phyloP scores from a whole-genome alignment of 2,113 vertebrate genomes.

The Vidua macroura region DNA sequence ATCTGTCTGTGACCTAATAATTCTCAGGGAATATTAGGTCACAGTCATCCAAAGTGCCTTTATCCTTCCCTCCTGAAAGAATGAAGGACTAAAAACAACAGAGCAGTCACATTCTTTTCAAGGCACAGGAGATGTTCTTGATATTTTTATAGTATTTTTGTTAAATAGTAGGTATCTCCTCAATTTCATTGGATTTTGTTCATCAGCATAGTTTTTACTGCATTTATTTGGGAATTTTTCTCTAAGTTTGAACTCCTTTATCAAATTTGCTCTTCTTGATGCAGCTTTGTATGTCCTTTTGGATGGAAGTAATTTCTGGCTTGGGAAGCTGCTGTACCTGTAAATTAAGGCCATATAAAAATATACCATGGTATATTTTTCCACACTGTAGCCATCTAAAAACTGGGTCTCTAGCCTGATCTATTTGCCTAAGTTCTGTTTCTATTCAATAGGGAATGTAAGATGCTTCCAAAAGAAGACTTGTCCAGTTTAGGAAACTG shows the following conservation, averaged over 20 bases:
- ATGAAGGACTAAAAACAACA: background rate
- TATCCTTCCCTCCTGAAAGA: background rate
- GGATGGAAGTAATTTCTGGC: background rate
- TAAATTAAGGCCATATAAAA: background rate
- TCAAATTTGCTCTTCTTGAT: background rate
- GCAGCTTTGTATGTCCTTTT: background rate
- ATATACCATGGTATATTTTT: background rate
- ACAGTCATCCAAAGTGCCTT: background rate
- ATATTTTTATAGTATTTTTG: background rate
- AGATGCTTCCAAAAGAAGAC: background rate
- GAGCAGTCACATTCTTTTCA: background rate
- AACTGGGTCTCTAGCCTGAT: background rate
- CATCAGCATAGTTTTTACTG: background rate
- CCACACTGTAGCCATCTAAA: background rate
- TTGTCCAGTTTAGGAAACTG: background rate
- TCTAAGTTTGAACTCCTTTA: background rate
- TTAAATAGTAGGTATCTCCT: background rate
- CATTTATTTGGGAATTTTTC: background rate
- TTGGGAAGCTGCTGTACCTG: background rate
- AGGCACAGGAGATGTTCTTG: background rate
- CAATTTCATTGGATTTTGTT: background rate
- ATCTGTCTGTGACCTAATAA: background rate
- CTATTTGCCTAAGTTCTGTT: background rate
- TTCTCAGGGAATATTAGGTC: background rate
- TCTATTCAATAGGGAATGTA: background rate